These are phyloP conservation scores for Larimichthys crocea DNA, from an alignment of 2,113 vertebrate genomes.

Conservation along the genomic window DNA sequence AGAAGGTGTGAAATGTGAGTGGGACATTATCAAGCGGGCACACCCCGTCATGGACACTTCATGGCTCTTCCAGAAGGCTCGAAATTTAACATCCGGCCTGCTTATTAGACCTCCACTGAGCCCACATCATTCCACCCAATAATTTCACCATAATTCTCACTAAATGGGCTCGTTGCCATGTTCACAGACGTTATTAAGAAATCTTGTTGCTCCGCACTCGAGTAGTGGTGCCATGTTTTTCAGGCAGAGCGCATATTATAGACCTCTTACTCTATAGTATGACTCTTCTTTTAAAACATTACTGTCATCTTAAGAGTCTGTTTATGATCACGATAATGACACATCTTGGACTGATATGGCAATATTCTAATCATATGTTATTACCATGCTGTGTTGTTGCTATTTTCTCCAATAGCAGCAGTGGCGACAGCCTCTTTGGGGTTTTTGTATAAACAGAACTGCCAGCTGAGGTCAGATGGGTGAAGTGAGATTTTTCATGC, in stretches of 20 bases:
- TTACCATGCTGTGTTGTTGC: not conserved
- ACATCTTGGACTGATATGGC: not conserved
- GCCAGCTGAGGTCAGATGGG: constrained; percentile 25
- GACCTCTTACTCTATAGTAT: not conserved
- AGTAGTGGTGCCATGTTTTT: constrained; percentile 9
- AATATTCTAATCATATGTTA: not conserved
- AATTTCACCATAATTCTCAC: constrained; percentile 15
- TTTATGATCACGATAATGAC: not conserved
- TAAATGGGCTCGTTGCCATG: constrained; percentile 24
- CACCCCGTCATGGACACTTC: constrained; percentile 37
- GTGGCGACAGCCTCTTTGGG: not conserved
- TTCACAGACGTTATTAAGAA: not conserved
- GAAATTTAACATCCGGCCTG: constrained; percentile 8
- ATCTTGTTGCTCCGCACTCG: constrained; percentile 3
- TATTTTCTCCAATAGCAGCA: constrained; percentile 13
- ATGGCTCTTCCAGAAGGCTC: constrained; percentile 30
- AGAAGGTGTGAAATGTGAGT: constrained; percentile 9
- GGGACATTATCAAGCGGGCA: constrained; percentile 47
- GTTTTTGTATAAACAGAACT: constrained; percentile 33
- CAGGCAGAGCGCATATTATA: not conserved
- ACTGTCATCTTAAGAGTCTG: not conserved
- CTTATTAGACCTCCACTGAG: constrained; percentile 10
- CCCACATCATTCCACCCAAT: constrained; percentile 29
- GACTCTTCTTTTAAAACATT: not conserved
- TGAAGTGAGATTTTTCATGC: constrained; percentile 29